A percentile compares a stretch with the other conserved stretches of the same genome.
Evolutionary conservation across 2,797 vertebrate species (phyloP).

Genomic region (Harpagifer antarcticus): DNA sequence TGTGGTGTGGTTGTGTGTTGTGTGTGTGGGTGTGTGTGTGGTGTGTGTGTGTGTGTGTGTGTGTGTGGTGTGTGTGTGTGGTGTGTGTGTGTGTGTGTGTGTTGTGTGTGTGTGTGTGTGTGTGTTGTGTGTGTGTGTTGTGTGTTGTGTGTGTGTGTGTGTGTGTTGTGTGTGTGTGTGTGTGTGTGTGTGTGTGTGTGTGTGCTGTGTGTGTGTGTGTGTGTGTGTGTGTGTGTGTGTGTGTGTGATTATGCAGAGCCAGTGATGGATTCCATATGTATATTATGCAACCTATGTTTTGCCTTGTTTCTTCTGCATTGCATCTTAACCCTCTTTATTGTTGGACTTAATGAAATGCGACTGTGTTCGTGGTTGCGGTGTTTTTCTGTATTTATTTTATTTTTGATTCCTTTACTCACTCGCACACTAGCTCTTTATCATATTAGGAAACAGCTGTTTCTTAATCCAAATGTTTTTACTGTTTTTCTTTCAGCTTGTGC

Average conservation of each 20-base stretch:
- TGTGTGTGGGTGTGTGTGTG: slow-evolving; percentile 9
- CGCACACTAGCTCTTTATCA: slow-evolving; percentile 7
- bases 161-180: slow-evolving; percentile 2
- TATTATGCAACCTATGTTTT: slow-evolving; percentile 49
- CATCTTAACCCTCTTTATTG: slow-evolving; percentile 44
- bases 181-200: slow-evolving; percentile 10
- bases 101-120: slow-evolving; percentile 1
- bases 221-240: slow-evolving; percentile 15
- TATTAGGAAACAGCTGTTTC: slow-evolving; percentile 21
- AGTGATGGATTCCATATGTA: slow-evolving; percentile 27
- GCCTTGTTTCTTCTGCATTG: slow-evolving; percentile 41
- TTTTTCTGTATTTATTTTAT: slow-evolving; percentile 68
- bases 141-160: slow-evolving; percentile 7
- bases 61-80: slow-evolving; percentile 9
- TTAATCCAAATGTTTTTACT: slow-evolving; percentile 33
- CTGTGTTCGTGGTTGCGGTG: slow-evolving; percentile 22
- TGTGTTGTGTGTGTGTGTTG: slow-evolving; percentile 14
- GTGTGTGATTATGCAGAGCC: slow-evolving; percentile 20
- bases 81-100: slow-evolving; percentile 15
- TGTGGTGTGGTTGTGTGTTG: too few species aligned
- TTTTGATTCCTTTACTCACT: slow-evolving; percentile 21
- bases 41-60: slow-evolving; percentile 9
- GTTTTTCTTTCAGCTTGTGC: slow-evolving; percentile 29
- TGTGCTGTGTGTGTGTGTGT: background rate
- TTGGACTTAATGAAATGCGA: slow-evolving; percentile 7